These are phyloP conservation scores for Bombylius major DNA, from an alignment of 2,888 invertebrate species.

Conservation along the genomic window DNA sequence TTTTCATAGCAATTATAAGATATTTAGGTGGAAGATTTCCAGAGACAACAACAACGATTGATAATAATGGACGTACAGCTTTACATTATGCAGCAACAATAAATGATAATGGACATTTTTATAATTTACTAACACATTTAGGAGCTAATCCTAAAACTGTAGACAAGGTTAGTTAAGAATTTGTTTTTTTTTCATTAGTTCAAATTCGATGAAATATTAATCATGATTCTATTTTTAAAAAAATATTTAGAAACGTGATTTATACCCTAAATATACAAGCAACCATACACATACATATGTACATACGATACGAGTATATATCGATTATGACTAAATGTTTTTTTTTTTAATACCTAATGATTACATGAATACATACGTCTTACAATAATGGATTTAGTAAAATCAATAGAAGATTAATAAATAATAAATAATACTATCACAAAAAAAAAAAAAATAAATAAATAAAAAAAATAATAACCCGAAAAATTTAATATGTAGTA, in stretches of 20 bases:
- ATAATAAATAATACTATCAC: neutral
- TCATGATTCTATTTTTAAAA: neutral
- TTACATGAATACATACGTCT: too few relatives aligned
- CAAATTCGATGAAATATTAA: neutral
- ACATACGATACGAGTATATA: too few relatives aligned
- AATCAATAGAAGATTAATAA: too few relatives aligned
- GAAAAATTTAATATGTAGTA: neutral
- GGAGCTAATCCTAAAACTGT: conserved; percentile 72
- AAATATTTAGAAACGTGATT: neutral
- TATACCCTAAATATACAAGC: too few relatives aligned
- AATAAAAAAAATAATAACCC: neutral
- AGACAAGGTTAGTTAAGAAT: conserved; percentile 59
- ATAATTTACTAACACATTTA: conserved; percentile 69
- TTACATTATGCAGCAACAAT: conserved; percentile 78
- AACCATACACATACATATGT: neutral
- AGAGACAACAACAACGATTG: conserved; percentile 69
- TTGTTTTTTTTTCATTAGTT: neutral
- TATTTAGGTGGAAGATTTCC: conserved; percentile 69
- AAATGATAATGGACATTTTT: conserved; percentile 78
- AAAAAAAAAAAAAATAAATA: too few relatives aligned
- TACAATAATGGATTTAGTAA: too few relatives aligned
- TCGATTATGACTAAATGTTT: too few relatives aligned
- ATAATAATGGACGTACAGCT: conserved; percentile 71
- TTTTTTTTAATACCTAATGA: neutral
- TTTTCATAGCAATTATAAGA: conserved; percentile 32